Base-by-base conservation (phyloP, 2,888 invertebrate genomes). In the Papilio protenor region DNA sequence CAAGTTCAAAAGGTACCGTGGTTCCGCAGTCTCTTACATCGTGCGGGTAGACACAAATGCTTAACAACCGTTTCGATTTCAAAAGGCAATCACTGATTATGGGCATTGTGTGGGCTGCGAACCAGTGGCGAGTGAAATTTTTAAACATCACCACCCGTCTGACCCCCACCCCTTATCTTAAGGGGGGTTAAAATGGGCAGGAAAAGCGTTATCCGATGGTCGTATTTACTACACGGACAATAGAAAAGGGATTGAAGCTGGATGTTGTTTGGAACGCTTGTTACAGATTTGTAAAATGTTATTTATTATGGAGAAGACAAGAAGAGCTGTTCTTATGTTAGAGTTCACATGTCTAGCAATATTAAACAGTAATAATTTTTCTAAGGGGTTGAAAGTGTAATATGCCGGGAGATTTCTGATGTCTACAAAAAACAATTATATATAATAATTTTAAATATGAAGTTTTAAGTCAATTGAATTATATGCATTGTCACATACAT, bases 21-120 rank as follows among this genome's bases (percentile, higher is more conserved):
- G 73, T 75, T 64, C 47, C 49, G 77, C 77, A 80, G 81, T 78
- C 81, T 83, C 82, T 81, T 77, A 77, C 73, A 55, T 73, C 79
- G 80, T 80, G 78, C 78, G 81, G 81, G 80, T 83, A 87, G 88
- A 45, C 57, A 64, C 66, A 89, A 77, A 89, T 87, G 89, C 87
- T 87, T 89, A 93, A 91, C 90, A 87, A 91, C 88, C 92, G 93
- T 92, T 91, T 94, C 92, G 89, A 93, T 94, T 93, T 92, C 94
- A 94, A 93, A 94, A 92, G 92, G 92, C 92, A 89, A 94, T 94
- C 91, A 90, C 87, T 93, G 93, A 94, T 94, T 93, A 92, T 87
- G 89, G 86, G 86, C 89, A 93, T 93, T 93, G 93, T 92, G 87
- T 85, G 86, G 86, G 83, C 81, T 76, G 81, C 82, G 88, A 89